Base-by-base conservation (phyloP, 2,797 vertebrate species). In the Phylloscopus collybita region DNA sequence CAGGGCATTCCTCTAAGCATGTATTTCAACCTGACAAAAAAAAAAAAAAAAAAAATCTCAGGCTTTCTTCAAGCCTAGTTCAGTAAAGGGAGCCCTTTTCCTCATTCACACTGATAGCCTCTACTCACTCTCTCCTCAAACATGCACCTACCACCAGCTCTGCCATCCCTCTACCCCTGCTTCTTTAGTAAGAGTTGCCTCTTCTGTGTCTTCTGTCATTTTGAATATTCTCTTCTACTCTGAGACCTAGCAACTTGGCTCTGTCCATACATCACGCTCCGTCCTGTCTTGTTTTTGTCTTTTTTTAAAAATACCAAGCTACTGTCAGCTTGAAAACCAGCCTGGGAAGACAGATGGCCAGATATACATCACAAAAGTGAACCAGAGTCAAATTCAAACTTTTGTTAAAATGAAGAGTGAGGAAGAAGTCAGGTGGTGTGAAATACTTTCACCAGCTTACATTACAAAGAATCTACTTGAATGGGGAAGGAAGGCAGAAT, bases 271-370 rank as follows among this genome's bases (percentile, higher is more conserved):
- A 57, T 76, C 62, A 80, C 0, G 3, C 57, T 91, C 40, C 6
- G 49, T 76, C 53, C 82, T 90, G 49, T 69, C 60, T 47, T 64
- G 40, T 23, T 60, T 80, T 42, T 66, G 8, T 67, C 18, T 61
- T 70, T 86, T 82, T 75, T 61, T 29, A 12, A 47, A 71, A 93
- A 69, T 70, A 75, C 18, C 59, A 91, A 94, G 21, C 49, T 88
- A 86, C 49, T 56, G 60, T 40, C 65, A 95, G 61, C 65, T 78
- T 90, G 90, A 89, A 90, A 90, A 80, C 38, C 76, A 92, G 72
- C 34, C 79, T 89, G 75, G 64, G 30, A 72, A 92, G 59, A 85
- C 45, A 91, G 76, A 53, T 84, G 76, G 73, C 50, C 51, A 92
- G 40, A 79, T 86, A 85, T 61, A 80, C 16, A 76, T 80, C 60